These are phyloP conservation scores for Erebia aethiops DNA, from an alignment of 2,888 invertebrate genomes.

Conservation along the genomic window DNA sequence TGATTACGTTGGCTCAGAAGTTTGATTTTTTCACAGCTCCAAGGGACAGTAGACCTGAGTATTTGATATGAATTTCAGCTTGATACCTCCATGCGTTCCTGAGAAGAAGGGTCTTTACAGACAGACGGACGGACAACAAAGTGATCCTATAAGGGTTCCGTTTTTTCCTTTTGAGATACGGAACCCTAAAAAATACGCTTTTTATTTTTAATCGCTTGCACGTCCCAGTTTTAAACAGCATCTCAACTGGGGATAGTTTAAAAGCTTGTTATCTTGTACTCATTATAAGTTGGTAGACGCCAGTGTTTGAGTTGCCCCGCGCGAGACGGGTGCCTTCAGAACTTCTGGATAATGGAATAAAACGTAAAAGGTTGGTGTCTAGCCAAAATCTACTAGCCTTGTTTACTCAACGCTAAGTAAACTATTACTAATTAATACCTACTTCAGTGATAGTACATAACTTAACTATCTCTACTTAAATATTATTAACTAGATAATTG, in stretches of 20 bases:
- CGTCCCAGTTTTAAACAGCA: slow-evolving; percentile 4
- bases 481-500: too few relatives aligned
- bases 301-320: slow-evolving; percentile 20
- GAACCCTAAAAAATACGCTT: neutral
- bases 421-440: neutral
- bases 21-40: too few relatives aligned
- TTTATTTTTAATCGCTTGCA: slow-evolving; percentile 1
- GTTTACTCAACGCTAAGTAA: neutral
- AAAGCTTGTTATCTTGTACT: slow-evolving; percentile 32
- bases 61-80: too few relatives aligned
- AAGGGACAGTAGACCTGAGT: too few relatives aligned
- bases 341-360: slow-evolving; percentile 23
- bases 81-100: too few relatives aligned
- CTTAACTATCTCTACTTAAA: too few relatives aligned
- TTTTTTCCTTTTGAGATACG: too few relatives aligned
- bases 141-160: too few relatives aligned
- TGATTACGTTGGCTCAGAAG: too few relatives aligned
- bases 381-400: slow-evolving; percentile 3
- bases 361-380: slow-evolving; percentile 15
- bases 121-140: too few relatives aligned
- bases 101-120: too few relatives aligned
- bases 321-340: slow-evolving; percentile 13
- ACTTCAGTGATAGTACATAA: neutral
- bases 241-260: slow-evolving; percentile 13
- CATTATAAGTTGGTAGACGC: slow-evolving; percentile 33